Base-by-base conservation (phyloP, 2,888 invertebrate species). In the Polyommatus iphigenia region DNA sequence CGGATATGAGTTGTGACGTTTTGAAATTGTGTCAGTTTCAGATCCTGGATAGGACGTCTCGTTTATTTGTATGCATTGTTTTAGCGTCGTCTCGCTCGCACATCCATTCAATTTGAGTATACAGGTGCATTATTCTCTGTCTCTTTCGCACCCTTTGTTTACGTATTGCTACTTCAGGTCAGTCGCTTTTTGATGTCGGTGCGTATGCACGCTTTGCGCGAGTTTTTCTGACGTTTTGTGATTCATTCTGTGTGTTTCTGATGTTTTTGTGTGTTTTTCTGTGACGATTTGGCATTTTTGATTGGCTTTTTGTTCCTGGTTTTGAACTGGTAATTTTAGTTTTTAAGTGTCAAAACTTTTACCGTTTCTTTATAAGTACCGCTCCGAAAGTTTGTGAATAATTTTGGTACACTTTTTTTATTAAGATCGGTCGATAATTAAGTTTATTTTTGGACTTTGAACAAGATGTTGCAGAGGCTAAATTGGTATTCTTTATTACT, bases 21-120 rank as follows among this genome's bases (percentile, higher is more conserved):
- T 20, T 20, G 67, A 36, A 72, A 29, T 87, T 89, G 85, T 78
- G 46, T 46, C 3, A 46, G 0, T 46, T 13, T 3, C 79, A 80
- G 78, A 81, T 86, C 82, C 83, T 82, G 81, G 82, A 83, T 85
- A 80, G 81, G 80, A 80, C 81, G 82, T 93, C 93, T 85, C 89
- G 83, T 83, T 93, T 87, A 85, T 82, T 84, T 88, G 83, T 90
- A 86, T 81, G 83, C 81, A 86, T 87, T 93, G 91, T 92, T 93
- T 93, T 92, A 92, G 88, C 84, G 84, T 82, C 82, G 82, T 91
- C 88, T 86, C 88, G 82, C 85, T 92, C 86, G 81, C 81, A 81
- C 88, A 83, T 86, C 86, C 91, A 90, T 90, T 91, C 90, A 90
- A 86, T 90, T 89, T 85, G 90, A 91, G 91, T 36, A 32, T 90